These are phyloP conservation scores for Grammomys dolichurus DNA, from an alignment of 2,113 vertebrate species.

Conservation along the genomic window DNA sequence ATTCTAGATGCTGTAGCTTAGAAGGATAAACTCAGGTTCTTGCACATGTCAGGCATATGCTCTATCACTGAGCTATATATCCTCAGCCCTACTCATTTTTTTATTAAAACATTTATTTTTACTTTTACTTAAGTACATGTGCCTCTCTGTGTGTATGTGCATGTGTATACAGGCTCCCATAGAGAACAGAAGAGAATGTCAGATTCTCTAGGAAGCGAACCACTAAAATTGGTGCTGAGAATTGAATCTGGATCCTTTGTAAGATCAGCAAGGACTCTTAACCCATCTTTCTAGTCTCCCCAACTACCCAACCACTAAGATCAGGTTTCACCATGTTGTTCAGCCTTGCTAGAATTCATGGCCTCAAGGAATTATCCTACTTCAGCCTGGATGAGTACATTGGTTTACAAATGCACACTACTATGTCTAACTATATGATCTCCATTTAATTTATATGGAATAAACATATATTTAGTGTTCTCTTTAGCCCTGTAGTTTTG, in stretches of 20 bases:
- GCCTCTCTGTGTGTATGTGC: background rate
- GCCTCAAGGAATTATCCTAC: background rate
- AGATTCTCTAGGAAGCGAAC: background rate
- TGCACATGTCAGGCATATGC: too few species aligned
- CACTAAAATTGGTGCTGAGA: background rate
- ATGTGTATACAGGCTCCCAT: background rate
- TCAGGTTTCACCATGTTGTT: background rate
- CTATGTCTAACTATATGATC: background rate
- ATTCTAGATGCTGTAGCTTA: background rate
- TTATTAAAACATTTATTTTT: background rate
- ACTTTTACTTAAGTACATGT: background rate
- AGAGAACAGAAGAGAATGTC: background rate
- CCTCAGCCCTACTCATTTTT: background rate
- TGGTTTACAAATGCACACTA: background rate
- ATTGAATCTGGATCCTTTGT: background rate
- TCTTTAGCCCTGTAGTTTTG: background rate
- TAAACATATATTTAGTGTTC: background rate
- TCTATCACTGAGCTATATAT: background rate
- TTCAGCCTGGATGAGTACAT: background rate
- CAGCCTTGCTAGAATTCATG: background rate
- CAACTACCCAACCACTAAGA: background rate
- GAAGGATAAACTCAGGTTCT: background rate
- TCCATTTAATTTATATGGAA: slow-evolving; percentile 30
- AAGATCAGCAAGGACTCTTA: background rate
- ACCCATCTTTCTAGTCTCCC: background rate